Base-by-base conservation (phyloP, 2,797 vertebrate species). In the Microctenopoma stevenorrisi region DNA sequence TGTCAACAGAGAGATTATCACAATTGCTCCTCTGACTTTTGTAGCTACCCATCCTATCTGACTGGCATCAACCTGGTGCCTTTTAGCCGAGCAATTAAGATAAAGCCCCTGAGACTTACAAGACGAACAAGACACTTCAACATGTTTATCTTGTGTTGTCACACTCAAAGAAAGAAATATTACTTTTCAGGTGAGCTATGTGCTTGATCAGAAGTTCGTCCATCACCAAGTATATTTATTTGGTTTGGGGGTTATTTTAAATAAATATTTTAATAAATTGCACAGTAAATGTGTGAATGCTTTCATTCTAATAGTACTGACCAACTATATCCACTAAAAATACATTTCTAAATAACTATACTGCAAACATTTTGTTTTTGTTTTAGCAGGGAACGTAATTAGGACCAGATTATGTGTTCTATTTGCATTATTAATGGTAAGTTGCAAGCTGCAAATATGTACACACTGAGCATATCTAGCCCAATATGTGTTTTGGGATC, bases 21-120 rank as follows among this genome's bases (percentile, higher is more conserved):
- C 85, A 82, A 84, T 69, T 67, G 76, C 66, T 75, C 71, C 69
- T 80, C 78, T 84, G 40, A 82, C 56, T 73, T 56, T 4, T 46
- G 57, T 42, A 15, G 38, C 68, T 75, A 46, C 65, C 18, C 77
- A 58, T 72, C 62, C 76, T 72, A 84, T 85, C 76, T 66, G 55
- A 77, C 66, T 59, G 71, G 47, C 16, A 62, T 77, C 60, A 55
- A 72, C 37, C 56, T 4, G 8, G 40, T 46, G 67, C 43, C 28
- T 73, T 83, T 78, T 66, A 77, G 56, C 46, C 0, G 22, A 33
- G 28, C 71, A 57, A 68, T 88, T 84, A 43, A 82, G 82, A 83
- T 81, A 80, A 86, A 69, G 38, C 42, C 58, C n/a, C 33, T 0
- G 37, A 59, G 49, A 49, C 49, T 47, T 47, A 55, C 59, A 64